phyloP scores from a whole-genome alignment of 2,888 invertebrate species.

The Willowsia nigromaculata region DNA sequence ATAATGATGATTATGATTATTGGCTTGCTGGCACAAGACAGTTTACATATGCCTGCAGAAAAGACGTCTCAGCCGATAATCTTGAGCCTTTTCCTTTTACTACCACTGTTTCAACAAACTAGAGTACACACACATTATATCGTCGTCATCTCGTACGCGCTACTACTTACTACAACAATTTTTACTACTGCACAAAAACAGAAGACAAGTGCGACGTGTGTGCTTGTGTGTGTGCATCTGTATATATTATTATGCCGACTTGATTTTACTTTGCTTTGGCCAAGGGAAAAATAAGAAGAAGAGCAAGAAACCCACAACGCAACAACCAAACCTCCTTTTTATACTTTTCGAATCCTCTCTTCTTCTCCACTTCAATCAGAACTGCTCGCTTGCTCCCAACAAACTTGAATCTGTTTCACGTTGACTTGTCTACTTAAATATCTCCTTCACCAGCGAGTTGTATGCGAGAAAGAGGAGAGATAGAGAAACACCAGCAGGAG shows the following conservation, averaged over 20 bases:
- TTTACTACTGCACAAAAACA: slow-evolving; percentile 49
- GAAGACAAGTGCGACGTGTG: slow-evolving; percentile 69
- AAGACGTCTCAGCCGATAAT: slow-evolving; percentile 50
- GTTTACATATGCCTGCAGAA: slow-evolving; percentile 44
- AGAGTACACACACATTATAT: slow-evolving; percentile 53
- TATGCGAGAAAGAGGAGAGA: neutral
- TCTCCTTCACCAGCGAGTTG: slow-evolving; percentile 35
- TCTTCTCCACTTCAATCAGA: slow-evolving; percentile 64
- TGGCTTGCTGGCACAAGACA: slow-evolving; percentile 71
- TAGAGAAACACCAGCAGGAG: slow-evolving; percentile 37
- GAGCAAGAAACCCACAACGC: slow-evolving; percentile 38
- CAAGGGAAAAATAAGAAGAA: slow-evolving; percentile 27
- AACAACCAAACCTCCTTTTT: slow-evolving; percentile 67
- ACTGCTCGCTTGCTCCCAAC: slow-evolving; percentile 70
- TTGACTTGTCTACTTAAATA: slow-evolving; percentile 70
- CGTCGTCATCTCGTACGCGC: slow-evolving; percentile 36
- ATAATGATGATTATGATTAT: slow-evolving; percentile 68
- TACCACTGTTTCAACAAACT: slow-evolving; percentile 42
- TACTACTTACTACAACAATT: slow-evolving; percentile 50
- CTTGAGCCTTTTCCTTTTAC: slow-evolving; percentile 46
- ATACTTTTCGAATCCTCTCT: slow-evolving; percentile 47
- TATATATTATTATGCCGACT: slow-evolving; percentile 50
- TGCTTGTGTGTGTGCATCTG: neutral
- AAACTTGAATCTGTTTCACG: slow-evolving; percentile 72
- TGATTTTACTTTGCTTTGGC: slow-evolving; percentile 14